These are phyloP conservation scores for Neomicropteryx cornuta DNA, from an alignment of 1,140 invertebrate species.

Conservation along the genomic window DNA sequence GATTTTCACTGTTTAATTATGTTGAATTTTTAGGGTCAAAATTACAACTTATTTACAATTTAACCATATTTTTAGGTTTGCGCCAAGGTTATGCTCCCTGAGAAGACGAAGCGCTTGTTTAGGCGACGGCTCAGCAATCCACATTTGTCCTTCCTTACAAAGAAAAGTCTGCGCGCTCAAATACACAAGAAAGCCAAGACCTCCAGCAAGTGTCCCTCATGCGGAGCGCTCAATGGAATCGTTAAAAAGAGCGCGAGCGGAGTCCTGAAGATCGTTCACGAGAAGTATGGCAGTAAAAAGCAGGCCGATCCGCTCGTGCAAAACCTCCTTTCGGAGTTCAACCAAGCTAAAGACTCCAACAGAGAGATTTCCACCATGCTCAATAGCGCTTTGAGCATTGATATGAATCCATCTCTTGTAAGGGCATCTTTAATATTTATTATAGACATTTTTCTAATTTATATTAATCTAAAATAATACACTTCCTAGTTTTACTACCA, in stretches of 20 bases:
- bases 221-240: slow-evolving; percentile 66
- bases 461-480: too few relatives aligned
- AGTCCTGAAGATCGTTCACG: slow-evolving; percentile 85
- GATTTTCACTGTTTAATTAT: too few relatives aligned
- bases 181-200: slow-evolving; percentile 75
- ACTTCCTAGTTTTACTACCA: too few relatives aligned
- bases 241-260: slow-evolving; percentile 77
- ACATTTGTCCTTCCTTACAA: slow-evolving; percentile 69
- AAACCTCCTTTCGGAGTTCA: slow-evolving; percentile 47
- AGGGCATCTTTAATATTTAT: too few relatives aligned
- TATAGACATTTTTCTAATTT: neutral
- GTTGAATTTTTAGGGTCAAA: too few relatives aligned
- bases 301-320: slow-evolving; percentile 50
- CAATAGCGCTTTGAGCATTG: slow-evolving; percentile 43
- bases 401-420: slow-evolving; percentile 52
- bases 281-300: slow-evolving; percentile 74
- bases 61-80: slow-evolving; percentile 45
- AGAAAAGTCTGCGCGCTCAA: slow-evolving; percentile 70
- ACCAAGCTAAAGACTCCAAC: slow-evolving; percentile 46
- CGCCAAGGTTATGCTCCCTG: slow-evolving; percentile 59
- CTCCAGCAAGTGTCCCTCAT: slow-evolving; percentile 61
- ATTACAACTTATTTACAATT: slow-evolving; percentile 6
- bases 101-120: slow-evolving; percentile 49
- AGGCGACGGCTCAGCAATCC: slow-evolving; percentile 62
- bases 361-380: slow-evolving; percentile 47